Conservation (phyloP, 2,888 invertebrate species). For the Ceramica pisi region DNA sequence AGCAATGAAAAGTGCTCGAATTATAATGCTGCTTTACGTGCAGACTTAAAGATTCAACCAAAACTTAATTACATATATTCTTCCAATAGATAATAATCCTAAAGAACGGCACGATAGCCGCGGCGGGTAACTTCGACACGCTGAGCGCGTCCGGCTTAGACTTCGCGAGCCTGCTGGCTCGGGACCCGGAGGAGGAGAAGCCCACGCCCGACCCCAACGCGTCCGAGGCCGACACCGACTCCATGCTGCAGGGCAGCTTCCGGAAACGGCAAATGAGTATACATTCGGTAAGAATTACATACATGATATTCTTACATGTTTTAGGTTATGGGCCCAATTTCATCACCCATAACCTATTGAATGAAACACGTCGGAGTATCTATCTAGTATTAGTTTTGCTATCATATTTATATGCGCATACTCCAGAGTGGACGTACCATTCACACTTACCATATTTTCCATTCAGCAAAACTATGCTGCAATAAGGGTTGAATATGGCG, state of each 20-base stretch:
- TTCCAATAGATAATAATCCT: constrained; percentile 89
- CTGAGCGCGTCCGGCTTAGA: constrained; percentile 94
- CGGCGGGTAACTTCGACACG: constrained; percentile 93
- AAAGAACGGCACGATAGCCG: constrained; percentile 90
- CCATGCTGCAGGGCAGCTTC: constrained; percentile 83
- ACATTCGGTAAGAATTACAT: constrained; percentile 81
- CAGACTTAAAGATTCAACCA: not conserved
- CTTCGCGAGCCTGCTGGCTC: constrained; percentile 93
- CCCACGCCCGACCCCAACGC: constrained; percentile 65
- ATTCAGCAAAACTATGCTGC: too few species aligned
- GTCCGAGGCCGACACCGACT: constrained; percentile 73
- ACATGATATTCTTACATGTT: too few species aligned
- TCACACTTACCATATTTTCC: too few species aligned
- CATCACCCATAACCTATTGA: too few species aligned
- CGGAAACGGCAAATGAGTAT: constrained; percentile 88
- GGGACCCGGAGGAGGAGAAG: constrained; percentile 84
- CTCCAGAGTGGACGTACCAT: too few species aligned
- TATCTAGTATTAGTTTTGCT: too few species aligned
- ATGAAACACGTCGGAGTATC: too few species aligned
- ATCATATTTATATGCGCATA: too few species aligned
- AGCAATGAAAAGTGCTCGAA: too few species aligned
- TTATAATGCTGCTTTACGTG: too few species aligned
- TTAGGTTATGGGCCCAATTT: too few species aligned
- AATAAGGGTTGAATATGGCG: too few species aligned
- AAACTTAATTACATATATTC: not conserved